These are phyloP conservation scores for Apis laboriosa DNA, from an alignment of 1,140 invertebrate species.

Conservation along the genomic window DNA sequence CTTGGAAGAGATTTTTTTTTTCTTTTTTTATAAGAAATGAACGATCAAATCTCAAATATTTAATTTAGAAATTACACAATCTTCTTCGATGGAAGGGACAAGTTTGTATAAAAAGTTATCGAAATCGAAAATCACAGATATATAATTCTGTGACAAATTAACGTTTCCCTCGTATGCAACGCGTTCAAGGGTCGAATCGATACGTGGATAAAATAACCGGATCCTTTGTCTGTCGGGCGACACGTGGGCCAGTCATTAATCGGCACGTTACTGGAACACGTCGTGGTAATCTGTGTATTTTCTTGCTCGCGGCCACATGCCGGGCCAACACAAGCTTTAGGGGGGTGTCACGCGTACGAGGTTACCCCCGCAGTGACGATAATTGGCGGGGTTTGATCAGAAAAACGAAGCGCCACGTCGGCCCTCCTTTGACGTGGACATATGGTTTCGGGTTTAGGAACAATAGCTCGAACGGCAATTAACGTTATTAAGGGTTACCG, in stretches of 20 bases:
- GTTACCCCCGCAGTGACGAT: slow-evolving; percentile 37
- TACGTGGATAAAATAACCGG: slow-evolving; percentile 42
- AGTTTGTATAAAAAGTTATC: no score
- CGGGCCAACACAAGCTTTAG: background rate
- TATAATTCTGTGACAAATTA: no score
- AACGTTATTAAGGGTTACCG: slow-evolving; percentile 30
- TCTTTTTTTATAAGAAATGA: no score
- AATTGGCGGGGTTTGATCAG: slow-evolving; percentile 52
- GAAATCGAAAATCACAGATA: no score
- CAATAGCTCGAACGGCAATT: slow-evolving; percentile 43
- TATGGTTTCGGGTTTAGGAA: slow-evolving; percentile 41
- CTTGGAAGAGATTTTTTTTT: no score
- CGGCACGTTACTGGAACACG: slow-evolving; percentile 48
- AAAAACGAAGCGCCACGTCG: slow-evolving; percentile 35
- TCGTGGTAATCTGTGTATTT: slow-evolving; percentile 48
- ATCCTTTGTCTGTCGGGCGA: slow-evolving; percentile 18
- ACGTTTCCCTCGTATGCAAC: no score
- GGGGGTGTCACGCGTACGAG: slow-evolving; percentile 19
- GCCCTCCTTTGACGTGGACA: slow-evolving; percentile 26
- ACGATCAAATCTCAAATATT: no score
- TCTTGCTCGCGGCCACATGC: slow-evolving; percentile 36
- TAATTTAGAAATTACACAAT: no score
- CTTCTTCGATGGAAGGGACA: no score
- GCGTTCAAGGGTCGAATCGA: no score
- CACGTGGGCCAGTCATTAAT: slow-evolving; percentile 46